Evolutionary conservation across 2,797 vertebrate genomes (phyloP).

Genomic region (Oreortyx pictus): DNA sequence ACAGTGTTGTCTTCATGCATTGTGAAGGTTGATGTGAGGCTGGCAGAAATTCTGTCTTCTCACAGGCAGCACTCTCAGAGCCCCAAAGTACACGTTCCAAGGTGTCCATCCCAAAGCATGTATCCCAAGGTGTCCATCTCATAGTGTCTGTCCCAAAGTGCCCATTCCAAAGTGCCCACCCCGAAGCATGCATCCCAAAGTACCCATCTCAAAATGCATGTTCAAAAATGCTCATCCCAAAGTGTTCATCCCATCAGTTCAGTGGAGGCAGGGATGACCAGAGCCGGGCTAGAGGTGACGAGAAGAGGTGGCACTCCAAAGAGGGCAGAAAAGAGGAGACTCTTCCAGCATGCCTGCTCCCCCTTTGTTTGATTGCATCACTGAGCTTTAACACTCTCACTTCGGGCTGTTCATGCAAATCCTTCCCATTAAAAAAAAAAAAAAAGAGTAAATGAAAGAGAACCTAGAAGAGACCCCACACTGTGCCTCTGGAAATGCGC

Average conservation of each 20-base stretch:
- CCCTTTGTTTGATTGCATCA: constrained; percentile 29
- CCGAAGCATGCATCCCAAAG: too few species aligned
- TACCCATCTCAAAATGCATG: too few species aligned
- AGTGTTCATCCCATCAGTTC: neutral
- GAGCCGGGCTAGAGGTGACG: neutral
- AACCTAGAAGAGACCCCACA: constrained; percentile 56
- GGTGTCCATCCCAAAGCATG: neutral
- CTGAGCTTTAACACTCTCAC: constrained; percentile 29
- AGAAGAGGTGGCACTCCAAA: neutral
- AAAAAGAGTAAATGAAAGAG: constrained; percentile 29
- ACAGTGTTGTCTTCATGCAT: constrained; percentile 39
- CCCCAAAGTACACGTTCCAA: neutral
- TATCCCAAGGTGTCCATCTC: neutral
- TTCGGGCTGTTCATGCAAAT: constrained; percentile 65
- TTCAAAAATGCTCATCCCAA: neutral
- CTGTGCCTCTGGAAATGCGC: constrained; percentile 59
- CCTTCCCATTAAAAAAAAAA: constrained; percentile 8
- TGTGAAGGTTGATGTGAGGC: constrained; percentile 33
- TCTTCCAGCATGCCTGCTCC: neutral
- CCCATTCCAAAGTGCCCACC: too few species aligned
- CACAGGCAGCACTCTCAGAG: neutral
- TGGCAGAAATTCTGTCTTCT: constrained; percentile 15
- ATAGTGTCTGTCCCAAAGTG: too few species aligned
- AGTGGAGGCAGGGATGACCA: neutral
- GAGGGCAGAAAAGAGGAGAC: neutral